A percentile compares a stretch with the other conserved stretches of the same genome.
Conservation (phyloP, 2,797 vertebrate species). For the Trematomus bernacchii region DNA sequence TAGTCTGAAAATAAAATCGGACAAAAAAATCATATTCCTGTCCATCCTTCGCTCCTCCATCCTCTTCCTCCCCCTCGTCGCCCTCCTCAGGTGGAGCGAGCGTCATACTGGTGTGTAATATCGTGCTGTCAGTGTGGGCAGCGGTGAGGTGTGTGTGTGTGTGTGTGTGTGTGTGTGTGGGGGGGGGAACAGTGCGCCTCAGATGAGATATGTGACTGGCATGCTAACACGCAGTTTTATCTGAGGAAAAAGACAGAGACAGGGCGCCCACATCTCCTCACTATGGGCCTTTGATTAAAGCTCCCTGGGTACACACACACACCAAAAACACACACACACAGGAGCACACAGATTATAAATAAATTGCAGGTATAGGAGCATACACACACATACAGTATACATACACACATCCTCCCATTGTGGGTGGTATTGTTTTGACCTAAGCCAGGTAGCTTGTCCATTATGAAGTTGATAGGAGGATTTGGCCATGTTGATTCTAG, state of each 20-base stretch:
- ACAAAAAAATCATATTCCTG: no score
- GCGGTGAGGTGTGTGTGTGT: conserved; percentile 52
- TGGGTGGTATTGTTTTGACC: conserved; percentile 82
- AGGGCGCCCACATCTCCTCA: conserved; percentile 70
- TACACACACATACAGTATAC: conserved; percentile 51
- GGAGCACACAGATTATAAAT: conserved; percentile 68
- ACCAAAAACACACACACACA: conserved; percentile 59
- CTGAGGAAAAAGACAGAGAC: conserved; percentile 71
- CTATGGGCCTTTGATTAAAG: conserved; percentile 86
- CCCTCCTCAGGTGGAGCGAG: conserved; percentile 73
- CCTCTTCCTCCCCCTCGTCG: conserved; percentile 40
- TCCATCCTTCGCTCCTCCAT: conserved; percentile 27
- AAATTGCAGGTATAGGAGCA: conserved; percentile 62
- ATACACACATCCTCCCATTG: conserved; percentile 64
- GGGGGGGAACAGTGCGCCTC: conserved; percentile 80
- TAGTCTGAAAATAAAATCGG: neutral
- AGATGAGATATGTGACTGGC: conserved; percentile 90
- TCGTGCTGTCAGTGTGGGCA: conserved; percentile 83
- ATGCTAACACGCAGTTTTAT: conserved; percentile 88
- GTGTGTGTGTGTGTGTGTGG: no score
- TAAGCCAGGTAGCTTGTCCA: conserved; percentile 78
- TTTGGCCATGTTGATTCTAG: conserved; percentile 85
- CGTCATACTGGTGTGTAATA: conserved; percentile 77
- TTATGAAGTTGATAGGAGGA: conserved; percentile 85
- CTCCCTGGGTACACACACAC: conserved; percentile 69